Evolutionary conservation across 2,113 vertebrate species (phyloP), one percentile per base, ranked within the genome.

Genomic region (Thinocorus orbignyianus): DNA sequence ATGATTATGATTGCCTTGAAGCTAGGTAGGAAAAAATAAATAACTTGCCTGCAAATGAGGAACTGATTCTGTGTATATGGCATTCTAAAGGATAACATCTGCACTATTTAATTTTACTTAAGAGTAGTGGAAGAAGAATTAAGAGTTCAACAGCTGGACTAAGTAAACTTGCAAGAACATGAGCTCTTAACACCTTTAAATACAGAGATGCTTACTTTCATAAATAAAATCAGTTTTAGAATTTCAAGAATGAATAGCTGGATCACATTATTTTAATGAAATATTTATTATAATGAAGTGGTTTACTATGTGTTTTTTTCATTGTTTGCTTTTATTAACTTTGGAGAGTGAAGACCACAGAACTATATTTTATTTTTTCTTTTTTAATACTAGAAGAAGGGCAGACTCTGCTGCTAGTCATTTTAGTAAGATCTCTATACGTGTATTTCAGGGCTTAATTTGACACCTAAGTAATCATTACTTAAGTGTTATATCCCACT

Each of bases 1-100:
- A 88, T 92, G 69, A 86, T 86, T 52, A 30, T 65, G 48, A 76
- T 54, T 81, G 55, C 72, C 72, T 84, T 88, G 65, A 78, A 93
- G 58, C 66, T 69, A 85, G 86, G 48, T 79, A 80, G 92, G 77
- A 85, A 82, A 93, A 92, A 86, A 78, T 48, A 86, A 93, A 49
- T 71, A 81, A 58, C 31, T 58, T 51, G 28, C 51, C 64, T 83
- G 44, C 61, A 92, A 65, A 89, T 94, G 70, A 95, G 84, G 84
- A 89, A 72, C 83, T 91, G 83, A 76, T 79, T 91, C 73, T 70
- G 17, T 83, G 37, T 86, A 7, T 74, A 61, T 44, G 77, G 55
- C 26, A n/a, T 72, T 86, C 33, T 37, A 68, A 48, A 88, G 88
- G 61, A 55, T 73, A 92, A 89, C 69, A 91, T 81, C 83, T 93